Evolutionary conservation across 1,140 invertebrate species (phyloP).

Genomic region (Lepidotrigona ventralis): DNA sequence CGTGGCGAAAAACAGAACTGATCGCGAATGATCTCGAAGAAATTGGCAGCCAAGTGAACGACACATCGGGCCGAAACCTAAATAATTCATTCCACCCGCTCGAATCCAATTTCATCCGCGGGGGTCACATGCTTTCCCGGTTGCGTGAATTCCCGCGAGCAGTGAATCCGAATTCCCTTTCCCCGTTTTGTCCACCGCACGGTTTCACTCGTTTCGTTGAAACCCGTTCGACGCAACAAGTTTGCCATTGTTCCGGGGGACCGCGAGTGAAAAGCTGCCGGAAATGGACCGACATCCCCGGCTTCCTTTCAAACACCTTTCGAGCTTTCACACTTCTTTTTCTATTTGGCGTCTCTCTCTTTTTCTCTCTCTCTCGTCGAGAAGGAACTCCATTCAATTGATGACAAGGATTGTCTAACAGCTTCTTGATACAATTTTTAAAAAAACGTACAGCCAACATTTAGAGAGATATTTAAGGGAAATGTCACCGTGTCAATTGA

Average conservation of each 20-base stretch:
- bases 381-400: no score
- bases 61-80: neutral
- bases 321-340: neutral
- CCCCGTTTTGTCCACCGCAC: conserved; percentile 3
- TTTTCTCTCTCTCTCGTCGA: no score
- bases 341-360: no score
- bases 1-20: neutral
- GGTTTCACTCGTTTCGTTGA: conserved; percentile 14
- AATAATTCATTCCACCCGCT: neutral
- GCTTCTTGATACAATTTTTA: no score
- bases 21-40: neutral
- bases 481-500: no score
- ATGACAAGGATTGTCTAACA: no score
- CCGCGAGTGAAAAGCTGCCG: conserved; percentile 45
- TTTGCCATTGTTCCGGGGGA: conserved; percentile 68
- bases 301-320: neutral
- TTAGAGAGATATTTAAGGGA: no score
- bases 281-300: neutral
- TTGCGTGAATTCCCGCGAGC: neutral
- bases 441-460: no score
- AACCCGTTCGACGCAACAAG: conserved; percentile 68
- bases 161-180: conserved; percentile 33
- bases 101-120: neutral
- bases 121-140: no score
- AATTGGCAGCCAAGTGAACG: neutral